Evolutionary conservation across 1,140 invertebrate species (phyloP).

Genomic region (Gyrodactylus salaris): DNA sequence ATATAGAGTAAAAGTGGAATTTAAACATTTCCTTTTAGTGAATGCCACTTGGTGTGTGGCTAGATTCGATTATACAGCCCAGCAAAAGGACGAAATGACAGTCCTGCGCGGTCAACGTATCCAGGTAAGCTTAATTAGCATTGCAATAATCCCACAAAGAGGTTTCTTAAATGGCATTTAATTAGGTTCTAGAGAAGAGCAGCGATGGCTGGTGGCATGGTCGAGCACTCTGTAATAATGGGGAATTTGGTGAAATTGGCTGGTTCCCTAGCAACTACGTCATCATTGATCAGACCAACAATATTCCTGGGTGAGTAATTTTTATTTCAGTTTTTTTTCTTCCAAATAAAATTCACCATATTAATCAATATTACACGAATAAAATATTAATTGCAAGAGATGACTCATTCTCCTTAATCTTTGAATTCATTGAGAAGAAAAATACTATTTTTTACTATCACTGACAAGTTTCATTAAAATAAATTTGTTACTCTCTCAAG

Average conservation of each 20-base stretch:
- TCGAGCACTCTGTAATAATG: neutral
- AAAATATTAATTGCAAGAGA: too few species aligned
- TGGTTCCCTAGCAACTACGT: constrained; percentile 97
- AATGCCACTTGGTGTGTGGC: constrained; percentile 32
- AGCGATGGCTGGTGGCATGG: constrained; percentile 98
- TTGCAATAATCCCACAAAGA: neutral
- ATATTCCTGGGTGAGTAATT: neutral
- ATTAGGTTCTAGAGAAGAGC: constrained; percentile 70
- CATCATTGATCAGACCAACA: constrained; percentile 34
- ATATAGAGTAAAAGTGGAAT: too few species aligned
- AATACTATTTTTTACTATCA: too few species aligned
- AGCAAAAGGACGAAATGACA: constrained; percentile 73
- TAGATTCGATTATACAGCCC: constrained; percentile 85
- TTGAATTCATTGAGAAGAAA: too few species aligned
- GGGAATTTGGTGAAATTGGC: constrained; percentile 25
- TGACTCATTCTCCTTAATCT: too few species aligned
- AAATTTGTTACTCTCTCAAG: too few species aligned
- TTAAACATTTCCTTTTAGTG: too few species aligned
- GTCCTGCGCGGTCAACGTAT: constrained; percentile 35
- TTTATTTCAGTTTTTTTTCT: too few species aligned
- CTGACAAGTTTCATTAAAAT: too few species aligned
- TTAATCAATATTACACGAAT: too few species aligned
- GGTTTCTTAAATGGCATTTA: constrained; percentile 30
- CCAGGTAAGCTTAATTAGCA: neutral
- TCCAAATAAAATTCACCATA: too few species aligned